Conservation (phyloP, 2,888 invertebrate species). For the Drosophila eohydei region DNA sequence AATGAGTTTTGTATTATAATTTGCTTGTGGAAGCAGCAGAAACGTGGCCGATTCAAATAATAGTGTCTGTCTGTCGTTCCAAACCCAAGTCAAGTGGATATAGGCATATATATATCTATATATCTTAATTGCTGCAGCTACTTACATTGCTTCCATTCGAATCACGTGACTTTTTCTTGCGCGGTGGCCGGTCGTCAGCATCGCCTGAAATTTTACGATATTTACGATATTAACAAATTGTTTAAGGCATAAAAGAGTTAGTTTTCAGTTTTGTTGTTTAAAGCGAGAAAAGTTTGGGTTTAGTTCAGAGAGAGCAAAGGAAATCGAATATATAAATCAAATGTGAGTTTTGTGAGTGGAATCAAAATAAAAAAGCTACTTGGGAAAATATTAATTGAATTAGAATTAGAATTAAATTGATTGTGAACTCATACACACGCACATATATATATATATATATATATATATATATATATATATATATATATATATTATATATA, state of each 20-base stretch:
- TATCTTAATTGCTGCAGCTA: constrained; percentile 20
- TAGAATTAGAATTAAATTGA: not conserved
- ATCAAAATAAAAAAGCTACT: not conserved
- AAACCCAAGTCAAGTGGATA: not conserved
- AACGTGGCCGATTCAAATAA: not conserved
- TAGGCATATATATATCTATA: not conserved
- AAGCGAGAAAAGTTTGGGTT: not conserved
- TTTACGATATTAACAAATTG: constrained; percentile 28
- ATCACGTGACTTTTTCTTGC: constrained; percentile 84
- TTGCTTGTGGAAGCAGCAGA: no score
- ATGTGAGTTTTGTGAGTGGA: not conserved
- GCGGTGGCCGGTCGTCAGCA: constrained; percentile 82
- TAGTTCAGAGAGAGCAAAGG: not conserved
- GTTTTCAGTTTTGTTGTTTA: constrained; percentile 10
- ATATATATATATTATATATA: not conserved
- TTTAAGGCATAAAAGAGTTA: not conserved
- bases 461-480: not conserved
- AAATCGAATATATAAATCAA: not conserved
- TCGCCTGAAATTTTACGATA: constrained; percentile 71
- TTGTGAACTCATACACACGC: not conserved
- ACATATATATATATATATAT: not conserved
- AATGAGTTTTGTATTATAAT: not conserved
- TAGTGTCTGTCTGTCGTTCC: not conserved
- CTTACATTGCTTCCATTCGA: constrained; percentile 81
- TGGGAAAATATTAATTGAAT: constrained; percentile 6